A percentile compares a stretch with the other conserved stretches of the same genome.
phyloP scores from a whole-genome alignment of 1,140 invertebrate genomes.

The Uloborus diversus region DNA sequence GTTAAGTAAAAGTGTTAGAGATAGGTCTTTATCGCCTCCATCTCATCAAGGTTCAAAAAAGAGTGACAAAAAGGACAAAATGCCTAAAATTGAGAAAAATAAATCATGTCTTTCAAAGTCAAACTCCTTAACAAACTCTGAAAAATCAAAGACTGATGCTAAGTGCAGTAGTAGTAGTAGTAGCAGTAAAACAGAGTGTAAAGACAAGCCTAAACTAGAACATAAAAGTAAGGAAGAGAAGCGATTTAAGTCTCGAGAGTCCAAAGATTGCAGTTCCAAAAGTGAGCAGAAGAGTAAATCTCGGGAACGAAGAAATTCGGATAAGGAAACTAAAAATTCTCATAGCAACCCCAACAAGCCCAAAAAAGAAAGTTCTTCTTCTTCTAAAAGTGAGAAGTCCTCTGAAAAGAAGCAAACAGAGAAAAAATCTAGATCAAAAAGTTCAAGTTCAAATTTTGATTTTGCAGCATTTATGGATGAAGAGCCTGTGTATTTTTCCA shows the following conservation, averaged over 20 bases:
- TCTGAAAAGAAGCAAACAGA: constrained; percentile 54
- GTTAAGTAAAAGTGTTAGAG: constrained; percentile 61
- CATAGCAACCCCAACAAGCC: constrained; percentile 36
- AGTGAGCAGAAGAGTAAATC: constrained; percentile 40
- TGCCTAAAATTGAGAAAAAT: constrained; percentile 18
- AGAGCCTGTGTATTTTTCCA: constrained; percentile 90
- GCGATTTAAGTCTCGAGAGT: constrained; percentile 19
- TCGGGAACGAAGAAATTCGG: constrained; percentile 45
- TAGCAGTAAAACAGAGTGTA: constrained; percentile 51
- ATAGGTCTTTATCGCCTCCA: constrained; percentile 18
- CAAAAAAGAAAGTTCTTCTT: constrained; percentile 5
- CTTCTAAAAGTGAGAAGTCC: constrained; percentile 20
- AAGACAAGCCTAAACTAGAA: constrained; percentile 40
- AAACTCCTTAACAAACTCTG: constrained; percentile 41
- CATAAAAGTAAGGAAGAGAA: constrained; percentile 52
- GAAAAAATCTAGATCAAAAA: constrained; percentile 45
- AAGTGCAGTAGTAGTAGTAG: too few species aligned
- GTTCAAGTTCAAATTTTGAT: constrained; percentile 54
- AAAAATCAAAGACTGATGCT: constrained; percentile 62
- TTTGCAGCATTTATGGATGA: constrained; percentile 79
- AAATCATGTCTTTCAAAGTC: constrained; percentile 23
- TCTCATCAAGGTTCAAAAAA: constrained; percentile 34
- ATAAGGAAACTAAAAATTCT: constrained; percentile 44
- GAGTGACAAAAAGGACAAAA: constrained; percentile 48
- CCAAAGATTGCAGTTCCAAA: constrained; percentile 29